phyloP scores from a whole-genome alignment of 2,888 invertebrate genomes.

The Synanthedon myopaeformis region DNA sequence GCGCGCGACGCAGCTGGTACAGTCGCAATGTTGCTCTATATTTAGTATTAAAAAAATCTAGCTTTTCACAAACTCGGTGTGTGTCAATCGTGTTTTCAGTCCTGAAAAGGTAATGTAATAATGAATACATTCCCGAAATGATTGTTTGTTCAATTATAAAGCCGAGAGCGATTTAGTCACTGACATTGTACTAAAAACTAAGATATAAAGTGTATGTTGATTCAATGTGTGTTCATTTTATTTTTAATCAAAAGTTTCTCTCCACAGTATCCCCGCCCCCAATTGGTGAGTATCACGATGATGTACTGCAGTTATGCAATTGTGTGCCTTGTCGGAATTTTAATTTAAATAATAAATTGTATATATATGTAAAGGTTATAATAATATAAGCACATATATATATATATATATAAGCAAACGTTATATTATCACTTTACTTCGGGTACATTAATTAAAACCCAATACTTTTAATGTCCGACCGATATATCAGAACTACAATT shows the following conservation, averaged over 20 bases:
- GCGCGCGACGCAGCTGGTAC: not conserved
- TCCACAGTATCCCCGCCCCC: constrained; percentile 48
- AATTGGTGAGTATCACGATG: constrained; percentile 50
- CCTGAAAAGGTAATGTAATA: not conserved
- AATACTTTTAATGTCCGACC: too few relatives aligned
- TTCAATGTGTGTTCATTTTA: constrained; percentile 65
- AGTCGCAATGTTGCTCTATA: not conserved
- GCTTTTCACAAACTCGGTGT: constrained; percentile 41
- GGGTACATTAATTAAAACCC: too few relatives aligned
- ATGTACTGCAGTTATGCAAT: too few relatives aligned
- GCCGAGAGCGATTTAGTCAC: constrained; percentile 18
- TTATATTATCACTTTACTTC: too few relatives aligned
- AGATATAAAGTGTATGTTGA: constrained; percentile 70
- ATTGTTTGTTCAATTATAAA: constrained; percentile 34
- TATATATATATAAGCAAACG: too few relatives aligned
- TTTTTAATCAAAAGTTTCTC: constrained; percentile 60
- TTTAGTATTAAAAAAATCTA: constrained; percentile 29
- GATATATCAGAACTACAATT: too few relatives aligned
- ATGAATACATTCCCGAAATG: constrained; percentile 41
- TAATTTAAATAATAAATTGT: too few relatives aligned
- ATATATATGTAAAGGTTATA: too few relatives aligned
- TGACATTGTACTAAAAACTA: constrained; percentile 61
- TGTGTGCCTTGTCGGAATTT: too few relatives aligned
- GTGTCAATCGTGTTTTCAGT: constrained; percentile 16
- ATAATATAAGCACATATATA: too few relatives aligned